Conservation (phyloP, 2,797 vertebrate genomes). For the Mormyrus hasselquistii region DNA sequence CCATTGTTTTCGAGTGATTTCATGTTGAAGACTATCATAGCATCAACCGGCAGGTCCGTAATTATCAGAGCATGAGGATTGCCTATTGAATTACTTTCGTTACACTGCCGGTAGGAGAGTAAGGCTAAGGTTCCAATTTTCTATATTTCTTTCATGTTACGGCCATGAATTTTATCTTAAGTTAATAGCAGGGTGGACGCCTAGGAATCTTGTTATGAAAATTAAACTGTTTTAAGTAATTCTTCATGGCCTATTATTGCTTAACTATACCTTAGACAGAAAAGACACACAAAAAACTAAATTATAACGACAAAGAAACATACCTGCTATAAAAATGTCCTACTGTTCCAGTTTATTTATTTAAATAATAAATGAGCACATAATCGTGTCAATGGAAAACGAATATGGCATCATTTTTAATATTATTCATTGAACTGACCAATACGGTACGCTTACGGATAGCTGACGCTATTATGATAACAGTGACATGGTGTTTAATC, state of each 20-base stretch:
- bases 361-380: not conserved
- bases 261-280: not conserved
- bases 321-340: not conserved
- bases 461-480: not conserved
- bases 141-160: not conserved
- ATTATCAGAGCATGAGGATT: constrained; percentile 51
- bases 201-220: not conserved
- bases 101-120: constrained; percentile 21
- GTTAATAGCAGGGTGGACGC: not conserved
- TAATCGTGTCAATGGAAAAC: not conserved
- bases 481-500: not conserved
- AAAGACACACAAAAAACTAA: not conserved
- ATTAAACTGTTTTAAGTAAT: not conserved
- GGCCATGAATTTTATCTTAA: not conserved
- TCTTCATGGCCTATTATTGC: not conserved
- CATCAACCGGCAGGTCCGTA: constrained; percentile 48
- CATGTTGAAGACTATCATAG: constrained; percentile 52
- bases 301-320: not conserved
- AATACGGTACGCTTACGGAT: not conserved
- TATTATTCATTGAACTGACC: not conserved
- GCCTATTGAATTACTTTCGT: constrained; percentile 53
- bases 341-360: not conserved
- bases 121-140: not conserved
- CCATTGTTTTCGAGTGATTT: constrained; percentile 56
- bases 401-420: not conserved